Conservation (phyloP, 2,113 vertebrate genomes). For the Bombycilla garrulus region DNA sequence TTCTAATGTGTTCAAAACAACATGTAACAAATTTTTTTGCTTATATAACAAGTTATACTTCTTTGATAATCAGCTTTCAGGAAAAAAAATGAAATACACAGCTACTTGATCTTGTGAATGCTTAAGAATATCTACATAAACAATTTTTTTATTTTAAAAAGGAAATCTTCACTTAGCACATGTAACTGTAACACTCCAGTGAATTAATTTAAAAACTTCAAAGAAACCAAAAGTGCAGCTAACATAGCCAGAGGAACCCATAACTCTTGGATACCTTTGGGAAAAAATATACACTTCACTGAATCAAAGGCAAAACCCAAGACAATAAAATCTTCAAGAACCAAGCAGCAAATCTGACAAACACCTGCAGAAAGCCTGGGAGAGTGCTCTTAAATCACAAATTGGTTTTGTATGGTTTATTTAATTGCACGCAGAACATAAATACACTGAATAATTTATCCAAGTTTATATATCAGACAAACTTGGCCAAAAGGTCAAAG, state of each 20-base stretch:
- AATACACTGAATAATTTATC: background rate
- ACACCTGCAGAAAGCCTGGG: background rate
- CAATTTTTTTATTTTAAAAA: background rate
- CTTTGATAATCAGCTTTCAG: background rate
- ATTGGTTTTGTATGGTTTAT: background rate
- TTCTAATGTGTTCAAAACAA: background rate
- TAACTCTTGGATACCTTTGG: background rate
- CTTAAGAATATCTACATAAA: background rate
- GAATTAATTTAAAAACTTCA: background rate
- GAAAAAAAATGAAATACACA: background rate
- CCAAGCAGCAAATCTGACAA: background rate
- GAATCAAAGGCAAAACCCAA: conserved; percentile 3
- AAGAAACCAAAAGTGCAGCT: background rate
- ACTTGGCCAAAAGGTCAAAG: background rate
- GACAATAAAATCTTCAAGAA: background rate
- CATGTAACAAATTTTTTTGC: background rate
- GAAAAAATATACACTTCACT: background rate
- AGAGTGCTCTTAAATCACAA: background rate
- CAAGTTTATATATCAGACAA: background rate
- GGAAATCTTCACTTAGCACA: background rate
- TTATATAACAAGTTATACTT: background rate
- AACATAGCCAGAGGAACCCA: background rate
- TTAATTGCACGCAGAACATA: background rate
- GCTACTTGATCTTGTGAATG: background rate
- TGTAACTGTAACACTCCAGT: background rate